These are phyloP conservation scores for Drosophila leonis DNA, from an alignment of 2,888 invertebrate species.

Conservation along the genomic window DNA sequence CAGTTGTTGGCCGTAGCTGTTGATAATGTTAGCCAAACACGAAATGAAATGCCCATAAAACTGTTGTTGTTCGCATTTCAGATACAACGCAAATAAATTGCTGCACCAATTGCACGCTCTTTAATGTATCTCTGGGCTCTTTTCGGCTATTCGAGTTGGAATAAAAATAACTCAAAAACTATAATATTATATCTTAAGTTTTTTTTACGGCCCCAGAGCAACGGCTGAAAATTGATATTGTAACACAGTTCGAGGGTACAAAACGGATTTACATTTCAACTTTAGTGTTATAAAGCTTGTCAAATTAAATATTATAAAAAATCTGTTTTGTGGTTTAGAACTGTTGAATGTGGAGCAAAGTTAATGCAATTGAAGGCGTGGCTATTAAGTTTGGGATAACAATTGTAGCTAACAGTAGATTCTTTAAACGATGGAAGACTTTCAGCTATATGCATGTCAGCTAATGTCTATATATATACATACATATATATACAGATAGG, in stretches of 20 bases:
- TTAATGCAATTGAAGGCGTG: background rate
- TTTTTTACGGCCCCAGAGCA: conserved; percentile 4
- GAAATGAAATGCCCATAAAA: conserved; percentile 75
- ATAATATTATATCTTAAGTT: conserved; percentile 12
- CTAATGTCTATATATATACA: background rate
- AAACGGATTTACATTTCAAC: background rate
- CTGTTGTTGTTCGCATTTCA: conserved; percentile 54
- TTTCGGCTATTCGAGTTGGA: conserved; percentile 5
- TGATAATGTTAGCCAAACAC: conserved; percentile 77
- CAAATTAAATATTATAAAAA: conserved; percentile 1
- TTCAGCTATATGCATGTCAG: background rate
- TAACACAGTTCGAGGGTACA: conserved; percentile 23
- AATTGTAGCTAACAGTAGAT: background rate
- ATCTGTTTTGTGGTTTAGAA: background rate
- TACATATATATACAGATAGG: no score
- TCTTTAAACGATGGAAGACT: background rate
- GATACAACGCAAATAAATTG: conserved; percentile 75
- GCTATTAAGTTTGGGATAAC: background rate
- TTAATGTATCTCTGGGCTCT: conserved; percentile 32
- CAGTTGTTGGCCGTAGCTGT: conserved; percentile 40
- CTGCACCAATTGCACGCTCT: conserved; percentile 57
- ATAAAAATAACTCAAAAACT: conserved; percentile 31
- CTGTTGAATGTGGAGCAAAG: conserved; percentile 3
- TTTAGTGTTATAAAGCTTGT: background rate
- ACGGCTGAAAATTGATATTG: conserved; percentile 39